phyloP scores from a whole-genome alignment of 2,888 invertebrate genomes.

The Cecidostiba fungosa region DNA sequence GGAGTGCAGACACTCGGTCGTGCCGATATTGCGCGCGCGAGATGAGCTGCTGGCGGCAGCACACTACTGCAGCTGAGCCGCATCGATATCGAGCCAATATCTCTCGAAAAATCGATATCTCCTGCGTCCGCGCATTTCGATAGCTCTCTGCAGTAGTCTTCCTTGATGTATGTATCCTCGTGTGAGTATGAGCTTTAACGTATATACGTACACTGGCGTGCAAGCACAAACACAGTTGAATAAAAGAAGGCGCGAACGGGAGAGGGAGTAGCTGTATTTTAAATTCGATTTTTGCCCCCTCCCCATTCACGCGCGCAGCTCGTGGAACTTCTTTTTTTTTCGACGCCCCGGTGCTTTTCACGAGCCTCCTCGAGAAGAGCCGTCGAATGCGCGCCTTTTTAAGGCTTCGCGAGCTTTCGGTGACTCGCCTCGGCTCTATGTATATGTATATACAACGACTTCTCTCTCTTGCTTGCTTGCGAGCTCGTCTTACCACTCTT shows the following conservation, averaged over 20 bases:
- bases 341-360: constrained; percentile 18
- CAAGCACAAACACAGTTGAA: background rate
- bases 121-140: background rate
- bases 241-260: background rate
- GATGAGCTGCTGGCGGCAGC: background rate
- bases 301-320: background rate
- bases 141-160: background rate
- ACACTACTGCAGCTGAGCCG: background rate
- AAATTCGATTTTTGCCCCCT: constrained; percentile 47
- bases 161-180: background rate
- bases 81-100: constrained; percentile 20
- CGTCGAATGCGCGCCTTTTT: constrained; percentile 48
- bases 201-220: background rate
- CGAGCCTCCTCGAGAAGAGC: constrained; percentile 31
- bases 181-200: background rate
- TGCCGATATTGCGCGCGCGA: constrained; percentile 28
- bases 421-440: background rate
- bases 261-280: constrained; percentile 17
- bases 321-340: constrained; percentile 11
- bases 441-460: background rate
- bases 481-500: background rate
- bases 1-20: constrained; percentile 10
- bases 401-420: constrained; percentile 23
- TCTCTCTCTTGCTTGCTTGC: background rate
- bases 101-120: background rate